Base-by-base conservation (phyloP, 2,113 vertebrate genomes). In the Poeciliopsis turrubarensis region DNA sequence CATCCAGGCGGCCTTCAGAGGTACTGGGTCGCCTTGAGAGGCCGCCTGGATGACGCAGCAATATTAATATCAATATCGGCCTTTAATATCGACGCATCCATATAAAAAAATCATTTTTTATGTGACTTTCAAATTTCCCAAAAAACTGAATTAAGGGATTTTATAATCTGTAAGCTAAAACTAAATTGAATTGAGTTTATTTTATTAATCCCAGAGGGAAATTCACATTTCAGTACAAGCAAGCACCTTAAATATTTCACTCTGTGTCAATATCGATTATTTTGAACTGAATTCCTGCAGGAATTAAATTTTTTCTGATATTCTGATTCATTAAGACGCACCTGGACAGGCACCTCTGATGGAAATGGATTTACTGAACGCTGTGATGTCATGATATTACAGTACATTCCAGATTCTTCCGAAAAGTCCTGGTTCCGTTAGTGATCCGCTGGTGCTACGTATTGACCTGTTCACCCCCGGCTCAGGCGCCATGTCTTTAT, bases 1-100 rank as follows among this genome's bases (percentile, higher is more conserved):
- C 81, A 95, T 99, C 73, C 98, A 99, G 74, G 87, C 93, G 5
- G 93, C 91, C 62, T 96, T 96, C 81, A 94, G 95, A 84, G 92
- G 94, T n/a, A n/a, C n/a, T n/a, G n/a, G n/a, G n/a, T n/a, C n/a
- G n/a, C n/a, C n/a, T n/a, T n/a, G n/a, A n/a, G n/a, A n/a, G n/a
- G n/a, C n/a, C n/a, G n/a, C n/a, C n/a, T n/a, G n/a, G n/a, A n/a
- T n/a, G n/a, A n/a, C 2, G 34, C 34, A 34, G 34, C 34, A 34
- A 37, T 37, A 37, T 37, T 3, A 12, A 37, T 37, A 37, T 37
- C 10, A 12, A 37, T 37, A 37, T 37, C 34, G 11, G 34, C 34
- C 34, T 11, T 37, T 37, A 37, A 37, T 37, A 37, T 37, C 0
- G 10, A 37, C 12, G 34, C 2, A 3, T 37, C 34, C 34, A 37